A percentile compares a stretch with the other conserved stretches of the same genome.
Evolutionary conservation across 2,888 invertebrate species (phyloP).

Genomic region (Agrotis puta): DNA sequence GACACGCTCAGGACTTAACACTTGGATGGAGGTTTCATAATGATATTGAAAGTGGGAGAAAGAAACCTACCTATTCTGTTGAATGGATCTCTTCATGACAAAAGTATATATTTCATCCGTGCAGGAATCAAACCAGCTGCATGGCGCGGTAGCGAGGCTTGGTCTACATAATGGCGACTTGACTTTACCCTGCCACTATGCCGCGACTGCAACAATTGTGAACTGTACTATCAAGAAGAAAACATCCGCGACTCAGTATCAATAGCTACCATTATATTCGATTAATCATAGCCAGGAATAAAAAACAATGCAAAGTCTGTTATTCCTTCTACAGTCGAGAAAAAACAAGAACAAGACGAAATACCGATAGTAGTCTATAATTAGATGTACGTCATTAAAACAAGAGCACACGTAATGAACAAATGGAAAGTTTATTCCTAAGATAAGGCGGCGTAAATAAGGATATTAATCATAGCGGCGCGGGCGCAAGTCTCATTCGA

Average conservation of each 20-base stretch:
- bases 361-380: conserved; percentile 51
- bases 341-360: conserved; percentile 46
- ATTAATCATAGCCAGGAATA: conserved; percentile 2
- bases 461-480: conserved; percentile 68
- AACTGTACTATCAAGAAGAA: background rate
- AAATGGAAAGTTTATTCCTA: conserved; percentile 75
- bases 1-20: background rate
- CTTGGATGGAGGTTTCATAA: background rate
- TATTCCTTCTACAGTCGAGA: conserved; percentile 4
- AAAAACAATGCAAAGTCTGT: conserved; percentile 2
- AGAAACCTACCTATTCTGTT: background rate
- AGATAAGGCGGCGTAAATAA: conserved; percentile 70
- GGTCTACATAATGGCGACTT: too few species aligned
- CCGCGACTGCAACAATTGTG: background rate
- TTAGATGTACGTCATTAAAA: conserved; percentile 54
- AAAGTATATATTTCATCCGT: background rate
- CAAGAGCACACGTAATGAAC: conserved; percentile 43
- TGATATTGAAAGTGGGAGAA: background rate
- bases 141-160: too few species aligned
- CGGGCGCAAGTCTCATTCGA: conserved; percentile 46
- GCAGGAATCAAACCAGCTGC: background rate
- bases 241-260: conserved; percentile 16
- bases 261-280: background rate
- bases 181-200: too few species aligned
- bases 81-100: too few species aligned